Evolutionary conservation across 2,888 invertebrate species (phyloP).

Genomic region (Baccha elongata): DNA sequence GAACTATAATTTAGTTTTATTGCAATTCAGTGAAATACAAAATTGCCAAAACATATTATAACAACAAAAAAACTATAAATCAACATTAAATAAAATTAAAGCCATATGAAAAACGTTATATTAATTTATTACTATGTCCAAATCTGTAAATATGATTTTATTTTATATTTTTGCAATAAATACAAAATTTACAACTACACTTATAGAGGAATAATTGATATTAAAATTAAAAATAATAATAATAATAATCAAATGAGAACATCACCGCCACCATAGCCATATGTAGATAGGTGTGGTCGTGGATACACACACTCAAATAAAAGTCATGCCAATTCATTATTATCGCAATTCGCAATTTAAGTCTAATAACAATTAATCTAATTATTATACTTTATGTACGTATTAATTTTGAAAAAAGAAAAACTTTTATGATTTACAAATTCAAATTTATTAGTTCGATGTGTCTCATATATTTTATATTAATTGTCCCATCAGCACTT

Average conservation of each 20-base stretch:
- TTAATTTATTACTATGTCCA: constrained; percentile 6
- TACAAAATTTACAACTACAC: constrained; percentile 5
- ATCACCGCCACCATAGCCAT: background rate
- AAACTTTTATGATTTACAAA: constrained; percentile 56
- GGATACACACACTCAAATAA: background rate
- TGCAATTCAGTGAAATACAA: no score
- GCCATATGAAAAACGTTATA: constrained; percentile 11
- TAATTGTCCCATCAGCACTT: constrained; percentile 26
- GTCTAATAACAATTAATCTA: constrained; percentile 77
- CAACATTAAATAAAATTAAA: background rate
- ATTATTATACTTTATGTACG: constrained; percentile 73
- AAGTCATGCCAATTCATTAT: constrained; percentile 39
- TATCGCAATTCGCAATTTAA: constrained; percentile 76
- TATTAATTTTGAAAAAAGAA: constrained; percentile 43
- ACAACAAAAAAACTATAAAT: background rate
- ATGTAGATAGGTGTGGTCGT: background rate
- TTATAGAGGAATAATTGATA: constrained; percentile 3
- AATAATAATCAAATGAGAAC: constrained; percentile 22
- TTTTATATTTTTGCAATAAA: constrained; percentile 11
- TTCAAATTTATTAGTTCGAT: constrained; percentile 55
- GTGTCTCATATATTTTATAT: constrained; percentile 7
- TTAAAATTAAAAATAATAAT: constrained; percentile 26
- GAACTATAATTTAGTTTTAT: no score
- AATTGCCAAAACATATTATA: no score
- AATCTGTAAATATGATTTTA: constrained; percentile 1